Evolutionary conservation across 1,140 invertebrate species (phyloP).

Genomic region (Helicoverpa armigera): DNA sequence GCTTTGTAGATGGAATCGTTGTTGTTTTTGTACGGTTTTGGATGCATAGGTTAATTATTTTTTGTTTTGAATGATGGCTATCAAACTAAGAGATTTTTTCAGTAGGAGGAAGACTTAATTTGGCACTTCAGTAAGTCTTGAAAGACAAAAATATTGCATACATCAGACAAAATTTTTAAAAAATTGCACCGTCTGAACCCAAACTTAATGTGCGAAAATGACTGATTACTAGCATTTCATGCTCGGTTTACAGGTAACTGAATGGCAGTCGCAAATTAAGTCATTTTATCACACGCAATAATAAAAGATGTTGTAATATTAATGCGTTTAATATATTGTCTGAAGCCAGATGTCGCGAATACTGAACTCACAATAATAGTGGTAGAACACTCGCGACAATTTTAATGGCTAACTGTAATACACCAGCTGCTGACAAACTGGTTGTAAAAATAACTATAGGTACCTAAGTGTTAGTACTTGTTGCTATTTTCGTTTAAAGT

Average conservation of each 20-base stretch:
- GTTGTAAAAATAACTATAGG: constrained; percentile 5
- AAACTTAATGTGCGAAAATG: not conserved
- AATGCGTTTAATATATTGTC: constrained; percentile 9
- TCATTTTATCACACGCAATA: constrained; percentile 18
- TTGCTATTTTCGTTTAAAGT: not conserved
- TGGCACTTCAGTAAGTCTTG: too few species aligned
- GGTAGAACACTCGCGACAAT: constrained; percentile 1
- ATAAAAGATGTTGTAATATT: constrained; percentile 13
- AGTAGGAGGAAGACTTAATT: too few species aligned
- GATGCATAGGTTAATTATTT: not conserved
- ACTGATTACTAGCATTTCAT: constrained; percentile 26
- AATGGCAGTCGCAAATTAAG: constrained; percentile 29
- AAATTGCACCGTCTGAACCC: not conserved
- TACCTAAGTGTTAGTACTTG: not conserved
- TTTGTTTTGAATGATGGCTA: not conserved
- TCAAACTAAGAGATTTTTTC: too few species aligned
- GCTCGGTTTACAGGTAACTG: constrained; percentile 8
- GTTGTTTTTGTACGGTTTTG: not conserved
- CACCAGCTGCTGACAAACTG: constrained; percentile 2
- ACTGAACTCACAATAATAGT: not conserved
- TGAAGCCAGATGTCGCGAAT: constrained; percentile 28
- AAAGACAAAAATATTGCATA: too few species aligned
- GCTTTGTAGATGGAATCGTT: not conserved
- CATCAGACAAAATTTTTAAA: too few species aligned
- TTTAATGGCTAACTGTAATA: constrained; percentile 19